Conservation (phyloP, 2,113 vertebrate species). For the Xerus inauris region DNA sequence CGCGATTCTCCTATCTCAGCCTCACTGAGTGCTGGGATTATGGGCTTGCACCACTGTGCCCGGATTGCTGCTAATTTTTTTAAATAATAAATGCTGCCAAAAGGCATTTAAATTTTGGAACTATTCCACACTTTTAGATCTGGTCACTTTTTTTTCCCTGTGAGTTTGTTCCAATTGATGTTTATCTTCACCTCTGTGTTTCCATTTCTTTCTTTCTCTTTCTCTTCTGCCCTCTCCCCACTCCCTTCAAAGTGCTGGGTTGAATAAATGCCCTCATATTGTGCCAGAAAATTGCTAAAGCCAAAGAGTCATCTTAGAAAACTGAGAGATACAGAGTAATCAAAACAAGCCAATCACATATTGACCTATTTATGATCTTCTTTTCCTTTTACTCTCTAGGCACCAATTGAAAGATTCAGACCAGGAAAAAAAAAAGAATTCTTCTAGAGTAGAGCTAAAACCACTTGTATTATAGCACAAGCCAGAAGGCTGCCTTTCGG, state of each 20-base stretch:
- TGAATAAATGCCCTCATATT: constrained; percentile 39
- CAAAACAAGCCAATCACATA: constrained; percentile 62
- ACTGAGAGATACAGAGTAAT: constrained; percentile 18
- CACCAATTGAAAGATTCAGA: constrained; percentile 48
- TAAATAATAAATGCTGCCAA: background rate
- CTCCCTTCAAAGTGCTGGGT: background rate
- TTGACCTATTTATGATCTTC: background rate
- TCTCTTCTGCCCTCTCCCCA: background rate
- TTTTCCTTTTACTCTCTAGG: constrained; percentile 53
- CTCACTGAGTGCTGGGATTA: too few species aligned
- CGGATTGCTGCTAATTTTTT: background rate
- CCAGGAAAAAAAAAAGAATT: background rate
- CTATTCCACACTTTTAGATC: background rate
- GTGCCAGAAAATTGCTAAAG: constrained; percentile 50
- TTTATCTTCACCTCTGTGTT: background rate
- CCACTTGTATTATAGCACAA: background rate
- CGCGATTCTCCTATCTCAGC: too few species aligned
- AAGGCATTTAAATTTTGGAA: background rate
- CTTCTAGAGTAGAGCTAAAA: background rate
- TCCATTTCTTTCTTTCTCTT: background rate
- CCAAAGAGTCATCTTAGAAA: constrained; percentile 46
- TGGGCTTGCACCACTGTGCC: too few species aligned
- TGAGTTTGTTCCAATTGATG: background rate
- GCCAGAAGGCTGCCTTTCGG: background rate
- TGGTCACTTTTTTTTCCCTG: background rate